Base-by-base conservation (phyloP, 2,888 invertebrate species). In the Ophion ellenae region DNA sequence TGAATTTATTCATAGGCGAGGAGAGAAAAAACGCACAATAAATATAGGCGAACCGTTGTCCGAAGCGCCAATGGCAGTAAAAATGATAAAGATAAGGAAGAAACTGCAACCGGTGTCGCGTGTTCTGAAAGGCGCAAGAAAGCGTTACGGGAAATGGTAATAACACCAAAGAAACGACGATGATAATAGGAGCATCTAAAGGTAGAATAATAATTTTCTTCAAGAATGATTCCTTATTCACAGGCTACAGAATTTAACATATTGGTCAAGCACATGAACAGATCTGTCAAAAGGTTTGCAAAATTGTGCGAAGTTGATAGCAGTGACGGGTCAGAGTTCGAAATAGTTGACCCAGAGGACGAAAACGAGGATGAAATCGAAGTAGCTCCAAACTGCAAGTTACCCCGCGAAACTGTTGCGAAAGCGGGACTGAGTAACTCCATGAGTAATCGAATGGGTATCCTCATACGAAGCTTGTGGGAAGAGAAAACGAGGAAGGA, bases 391-490 rank as follows among this genome's bases (percentile, higher is more conserved):
- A 24, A 24, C 24, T 24, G 24, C 1, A 24, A 24, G 24, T 24
- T 24, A 24, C 24, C 24, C 24, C 24, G 24, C 24, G 24, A 24
- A 1, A 24, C 24, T 24, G 24, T 24, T 24, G 24, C 24, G 24
- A 32, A 66, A 57, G 71, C 71, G 57, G 71, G 57, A 73, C 71
- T 73, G 17, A 14, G 47, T 47, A 64, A 64, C 20, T 47, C 45
- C 14, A 76, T 76, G 75, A 76, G 75, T 53, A 64, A 76, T 76
- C 64, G 75, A 20, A 24, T 76, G 47, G 75, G 75, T 32, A 64
- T 64, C 66, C 75, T 76, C 53, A 32, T 76, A 14, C 20, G 53
- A 63, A 64, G 75, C 53, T 28, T 76, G 64, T 76, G 75, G 75
- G 28, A 76, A n/a, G 75, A 63, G 7, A 5, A 64, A 28, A 66